Conservation (phyloP, 2,113 vertebrate genomes). For the Trichomycterus rosablanca region DNA sequence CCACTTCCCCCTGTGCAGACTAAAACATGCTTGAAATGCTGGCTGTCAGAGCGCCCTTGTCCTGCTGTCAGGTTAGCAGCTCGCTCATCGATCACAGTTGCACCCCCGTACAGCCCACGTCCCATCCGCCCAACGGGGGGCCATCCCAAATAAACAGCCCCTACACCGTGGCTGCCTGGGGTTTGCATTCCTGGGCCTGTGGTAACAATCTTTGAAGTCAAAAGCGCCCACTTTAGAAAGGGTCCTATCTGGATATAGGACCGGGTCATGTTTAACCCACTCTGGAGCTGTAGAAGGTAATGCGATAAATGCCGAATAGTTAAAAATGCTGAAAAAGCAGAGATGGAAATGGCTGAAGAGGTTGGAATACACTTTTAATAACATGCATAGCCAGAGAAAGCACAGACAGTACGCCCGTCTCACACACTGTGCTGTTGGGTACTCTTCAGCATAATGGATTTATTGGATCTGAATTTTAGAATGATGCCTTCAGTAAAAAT, state of each 20-base stretch:
- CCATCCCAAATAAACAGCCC: conserved; percentile 60
- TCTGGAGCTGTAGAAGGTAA: conserved; percentile 46
- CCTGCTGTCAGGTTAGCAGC: conserved; percentile 55
- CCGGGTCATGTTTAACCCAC: background rate
- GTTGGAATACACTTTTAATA: conserved; percentile 58
- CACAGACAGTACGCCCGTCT: background rate
- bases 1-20: conserved; percentile 19
- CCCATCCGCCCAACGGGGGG: conserved; percentile 53
- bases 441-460: conserved; percentile 43
- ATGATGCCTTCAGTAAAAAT: conserved; percentile 49
- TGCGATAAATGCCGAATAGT: conserved; percentile 60
- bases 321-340: conserved; percentile 62
- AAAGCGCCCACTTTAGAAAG: conserved; percentile 52
- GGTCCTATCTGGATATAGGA: conserved; percentile 41
- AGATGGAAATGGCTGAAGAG: too few relatives aligned
- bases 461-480: too few relatives aligned
- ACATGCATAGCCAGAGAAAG: conserved; percentile 48
- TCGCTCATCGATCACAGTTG: conserved; percentile 69
- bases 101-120: conserved; percentile 51
- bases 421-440: conserved; percentile 26
- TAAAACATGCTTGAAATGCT: conserved; percentile 54
- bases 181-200: conserved; percentile 65
- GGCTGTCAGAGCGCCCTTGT: conserved; percentile 56
- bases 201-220: conserved; percentile 72
- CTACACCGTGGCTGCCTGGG: conserved; percentile 46